Base-by-base conservation (phyloP, 2,888 invertebrate species). In the Mactromeris polynyma region DNA sequence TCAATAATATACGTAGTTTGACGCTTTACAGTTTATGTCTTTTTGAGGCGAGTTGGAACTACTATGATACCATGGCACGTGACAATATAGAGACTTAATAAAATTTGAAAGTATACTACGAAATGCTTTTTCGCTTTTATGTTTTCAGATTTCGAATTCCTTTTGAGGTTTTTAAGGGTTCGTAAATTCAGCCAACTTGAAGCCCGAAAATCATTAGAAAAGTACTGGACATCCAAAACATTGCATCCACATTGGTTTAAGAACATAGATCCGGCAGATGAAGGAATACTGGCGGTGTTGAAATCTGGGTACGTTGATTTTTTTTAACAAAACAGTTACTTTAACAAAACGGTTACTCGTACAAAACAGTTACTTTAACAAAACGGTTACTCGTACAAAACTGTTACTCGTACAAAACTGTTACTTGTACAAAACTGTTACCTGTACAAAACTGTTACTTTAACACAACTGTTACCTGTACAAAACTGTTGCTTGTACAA, bases 131-230 rank as follows among this genome's bases (percentile, higher is more conserved):
- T n/a, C n/a, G n/a, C n/a, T n/a, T n/a, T n/a, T n/a, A n/a, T n/a
- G n/a, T 14, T 85, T 89, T 11, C 90, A 94, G 94, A 93, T 83
- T 86, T 93, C 11, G 82, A 38, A 69, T 93, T 90, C 80, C 78
- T 94, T 69, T 80, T 94, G 73, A 78, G 92, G 19, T 94, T 93
- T 82, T 85, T 94, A 73, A 85, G 94, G 58, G 92, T 87, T 2
- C 83, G 92, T 36, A 94, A 94, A 85, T 93, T 92, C 86, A 93
- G 93, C 79, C 94, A 93, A 78, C 85, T 93, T 26, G 85, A 87
- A 31, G 93, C 93, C 1, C 73, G 93, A 54, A 77, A 90, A 26
- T 87, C 90, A 14, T 31, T 94, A 73, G 92, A 91, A 78, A 90
- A 92, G 36, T 92, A 90, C 81, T 88, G 93, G 85, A 86, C 86